Evolutionary conservation across 1,140 invertebrate species (phyloP).

Genomic region (Aphaenogaster floridana): DNA sequence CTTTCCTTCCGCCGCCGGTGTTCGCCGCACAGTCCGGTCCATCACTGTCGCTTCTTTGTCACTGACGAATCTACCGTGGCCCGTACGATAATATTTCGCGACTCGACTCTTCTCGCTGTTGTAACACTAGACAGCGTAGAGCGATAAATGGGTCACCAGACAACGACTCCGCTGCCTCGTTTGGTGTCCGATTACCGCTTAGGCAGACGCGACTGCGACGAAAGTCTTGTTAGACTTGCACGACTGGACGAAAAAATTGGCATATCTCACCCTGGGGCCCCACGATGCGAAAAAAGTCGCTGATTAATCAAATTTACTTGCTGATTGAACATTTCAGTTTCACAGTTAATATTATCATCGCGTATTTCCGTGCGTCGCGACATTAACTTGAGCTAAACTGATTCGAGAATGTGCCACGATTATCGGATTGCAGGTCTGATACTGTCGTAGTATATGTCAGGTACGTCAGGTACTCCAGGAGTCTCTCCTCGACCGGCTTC

Average conservation of each 20-base stretch:
- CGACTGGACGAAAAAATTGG: conserved; percentile 12
- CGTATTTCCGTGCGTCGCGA: background rate
- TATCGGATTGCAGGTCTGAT: conserved; percentile 40
- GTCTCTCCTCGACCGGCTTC: conserved; percentile 34
- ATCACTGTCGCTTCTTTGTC: conserved; percentile 68
- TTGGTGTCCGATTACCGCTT: conserved; percentile 76
- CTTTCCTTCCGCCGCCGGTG: background rate
- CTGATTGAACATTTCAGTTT: background rate
- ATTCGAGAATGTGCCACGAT: conserved; percentile 40
- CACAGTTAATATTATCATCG: background rate
- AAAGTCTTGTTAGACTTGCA: conserved; percentile 62
- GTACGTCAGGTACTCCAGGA: background rate
- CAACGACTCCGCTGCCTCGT: conserved; percentile 65
- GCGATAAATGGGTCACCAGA: conserved; percentile 81
- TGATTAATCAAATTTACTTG: conserved; percentile 30
- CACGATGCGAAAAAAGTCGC: conserved; percentile 14
- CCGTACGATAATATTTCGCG: conserved; percentile 65
- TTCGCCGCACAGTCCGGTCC: conserved; percentile 27
- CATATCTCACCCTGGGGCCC: background rate
- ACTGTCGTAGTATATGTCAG: background rate
- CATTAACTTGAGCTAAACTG: conserved; percentile 34
- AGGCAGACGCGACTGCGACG: conserved; percentile 64
- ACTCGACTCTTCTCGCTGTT: conserved; percentile 68
- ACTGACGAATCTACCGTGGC: conserved; percentile 67
- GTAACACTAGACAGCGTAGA: conserved; percentile 70